These are phyloP conservation scores for Hormaphis cornu DNA, from an alignment of 1,140 invertebrate genomes.

Conservation along the genomic window DNA sequence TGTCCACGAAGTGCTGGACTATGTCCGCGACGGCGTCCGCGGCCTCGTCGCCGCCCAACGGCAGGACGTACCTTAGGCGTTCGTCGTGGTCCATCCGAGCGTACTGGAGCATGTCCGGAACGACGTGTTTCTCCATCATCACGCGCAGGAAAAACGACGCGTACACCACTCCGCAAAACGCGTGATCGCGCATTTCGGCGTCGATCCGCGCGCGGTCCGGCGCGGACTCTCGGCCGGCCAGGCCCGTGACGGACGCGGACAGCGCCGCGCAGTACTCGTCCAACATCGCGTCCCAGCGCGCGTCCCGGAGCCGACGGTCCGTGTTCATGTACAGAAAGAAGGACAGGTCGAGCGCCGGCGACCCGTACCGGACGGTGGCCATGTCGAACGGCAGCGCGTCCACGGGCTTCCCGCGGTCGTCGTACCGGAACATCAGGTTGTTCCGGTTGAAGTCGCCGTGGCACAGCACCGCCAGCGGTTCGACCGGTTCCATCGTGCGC, in stretches of 20 bases:
- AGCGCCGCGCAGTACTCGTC: constrained; percentile 40
- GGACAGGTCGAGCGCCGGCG: constrained; percentile 42
- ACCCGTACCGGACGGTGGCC: constrained; percentile 39
- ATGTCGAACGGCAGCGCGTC: constrained; percentile 44
- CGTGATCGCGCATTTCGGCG: neutral
- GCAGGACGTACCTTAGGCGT: constrained; percentile 38
- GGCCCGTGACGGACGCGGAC: neutral
- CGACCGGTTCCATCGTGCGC: constrained; percentile 8
- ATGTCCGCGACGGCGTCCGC: no score
- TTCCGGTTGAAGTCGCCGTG: constrained; percentile 44
- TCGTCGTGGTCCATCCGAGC: constrained; percentile 32
- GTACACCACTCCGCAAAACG: neutral
- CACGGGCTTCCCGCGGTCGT: constrained; percentile 32
- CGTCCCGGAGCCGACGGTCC: constrained; percentile 33
- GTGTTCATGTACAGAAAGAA: constrained; percentile 43
- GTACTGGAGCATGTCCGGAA: neutral
- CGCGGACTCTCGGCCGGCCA: neutral
- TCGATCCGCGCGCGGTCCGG: neutral
- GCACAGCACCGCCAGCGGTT: constrained; percentile 41
- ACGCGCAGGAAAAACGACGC: neutral
- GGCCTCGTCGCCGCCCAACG: constrained; percentile 44
- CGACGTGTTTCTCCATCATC: neutral
- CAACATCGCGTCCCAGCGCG: constrained; percentile 39
- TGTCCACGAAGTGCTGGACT: no score
- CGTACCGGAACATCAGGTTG: constrained; percentile 40